Evolutionary conservation across 35 echinoderm and acorn worm species (phyloP).

Genomic region (Apostichopus japonicus): DNA sequence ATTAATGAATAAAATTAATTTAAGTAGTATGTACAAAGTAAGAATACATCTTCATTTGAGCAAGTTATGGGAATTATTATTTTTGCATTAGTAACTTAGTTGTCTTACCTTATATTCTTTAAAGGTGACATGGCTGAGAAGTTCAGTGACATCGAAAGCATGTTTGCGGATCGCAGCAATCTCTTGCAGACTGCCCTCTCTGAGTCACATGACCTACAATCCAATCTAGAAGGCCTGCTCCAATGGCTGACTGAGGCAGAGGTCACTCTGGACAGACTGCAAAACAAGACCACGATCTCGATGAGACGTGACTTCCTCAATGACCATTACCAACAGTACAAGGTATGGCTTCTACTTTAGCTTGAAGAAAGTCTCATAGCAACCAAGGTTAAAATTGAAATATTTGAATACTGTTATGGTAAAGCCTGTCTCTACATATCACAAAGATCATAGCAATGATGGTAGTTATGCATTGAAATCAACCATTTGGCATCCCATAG

Average conservation of each 20-base stretch:
- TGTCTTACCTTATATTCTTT: neutral
- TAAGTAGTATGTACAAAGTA: too few species aligned
- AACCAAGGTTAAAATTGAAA: too few species aligned
- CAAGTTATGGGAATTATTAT: neutral
- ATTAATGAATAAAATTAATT: too few species aligned
- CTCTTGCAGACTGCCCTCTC: slow-evolving; percentile 88
- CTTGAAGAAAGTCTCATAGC: neutral
- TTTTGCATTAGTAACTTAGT: neutral
- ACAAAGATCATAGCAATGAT: too few species aligned
- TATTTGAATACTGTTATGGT: too few species aligned
- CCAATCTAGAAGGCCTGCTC: slow-evolving; percentile 77
- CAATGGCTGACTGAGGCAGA: slow-evolving; percentile 83
- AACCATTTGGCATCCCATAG: too few species aligned
- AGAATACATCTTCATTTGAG: too few species aligned
- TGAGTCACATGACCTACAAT: slow-evolving; percentile 82
- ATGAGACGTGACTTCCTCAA: slow-evolving; percentile 70
- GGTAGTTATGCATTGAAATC: too few species aligned
- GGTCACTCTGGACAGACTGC: slow-evolving; percentile 71
- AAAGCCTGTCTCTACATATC: too few species aligned
- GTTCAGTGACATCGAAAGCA: slow-evolving; percentile 84
- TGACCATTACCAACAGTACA: slow-evolving; percentile 89
- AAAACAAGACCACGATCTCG: slow-evolving; percentile 74
- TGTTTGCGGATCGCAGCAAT: slow-evolving; percentile 88
- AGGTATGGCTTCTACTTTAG: slow-evolving; percentile 38
- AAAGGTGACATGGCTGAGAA: slow-evolving; percentile 85